A percentile compares a stretch with the other conserved stretches of the same genome.
phyloP scores from a whole-genome alignment of 92 coral and sea anemone genomes.

The Phymanthus crucifer region DNA sequence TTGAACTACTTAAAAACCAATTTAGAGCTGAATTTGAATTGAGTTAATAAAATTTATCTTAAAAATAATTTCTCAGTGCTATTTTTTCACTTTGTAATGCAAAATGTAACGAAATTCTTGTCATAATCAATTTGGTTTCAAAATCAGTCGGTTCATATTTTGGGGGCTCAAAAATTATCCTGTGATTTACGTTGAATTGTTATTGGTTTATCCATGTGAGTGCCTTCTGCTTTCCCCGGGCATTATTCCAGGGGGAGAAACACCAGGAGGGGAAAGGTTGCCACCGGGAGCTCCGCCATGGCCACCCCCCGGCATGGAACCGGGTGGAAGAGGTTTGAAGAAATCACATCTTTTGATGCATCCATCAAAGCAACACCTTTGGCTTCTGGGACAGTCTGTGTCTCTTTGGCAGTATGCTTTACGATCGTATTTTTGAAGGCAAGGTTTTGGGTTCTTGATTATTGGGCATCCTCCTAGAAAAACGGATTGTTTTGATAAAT shows the following conservation, averaged over 20 bases:
- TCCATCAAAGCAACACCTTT: slow-evolving; percentile 54
- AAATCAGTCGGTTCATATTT: too few species aligned
- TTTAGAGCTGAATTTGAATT: too few species aligned
- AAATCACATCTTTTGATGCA: slow-evolving; percentile 39
- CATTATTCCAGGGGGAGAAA: not conserved
- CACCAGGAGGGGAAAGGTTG: not conserved
- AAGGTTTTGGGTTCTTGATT: not conserved
- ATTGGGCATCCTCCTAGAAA: slow-evolving; percentile 1
- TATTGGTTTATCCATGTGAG: too few species aligned
- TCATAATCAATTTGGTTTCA: too few species aligned
- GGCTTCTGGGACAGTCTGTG: slow-evolving; percentile 28
- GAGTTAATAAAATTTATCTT: too few species aligned
- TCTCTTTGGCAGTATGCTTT: slow-evolving; percentile 21
- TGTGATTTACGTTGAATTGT: too few species aligned
- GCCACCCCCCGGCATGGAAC: slow-evolving; percentile 14
- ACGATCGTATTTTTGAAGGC: slow-evolving; percentile 16
- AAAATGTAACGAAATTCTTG: too few species aligned
- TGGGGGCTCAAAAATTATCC: too few species aligned
- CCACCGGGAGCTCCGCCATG: slow-evolving; percentile 22
- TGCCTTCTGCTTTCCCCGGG: not conserved
- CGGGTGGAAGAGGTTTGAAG: slow-evolving; percentile 12
- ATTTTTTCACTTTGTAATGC: too few species aligned
- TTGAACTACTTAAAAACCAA: too few species aligned
- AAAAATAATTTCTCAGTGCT: too few species aligned
- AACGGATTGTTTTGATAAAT: too few species aligned